Conservation (phyloP, 2,113 vertebrate genomes). For the Taurulus bubalis region DNA sequence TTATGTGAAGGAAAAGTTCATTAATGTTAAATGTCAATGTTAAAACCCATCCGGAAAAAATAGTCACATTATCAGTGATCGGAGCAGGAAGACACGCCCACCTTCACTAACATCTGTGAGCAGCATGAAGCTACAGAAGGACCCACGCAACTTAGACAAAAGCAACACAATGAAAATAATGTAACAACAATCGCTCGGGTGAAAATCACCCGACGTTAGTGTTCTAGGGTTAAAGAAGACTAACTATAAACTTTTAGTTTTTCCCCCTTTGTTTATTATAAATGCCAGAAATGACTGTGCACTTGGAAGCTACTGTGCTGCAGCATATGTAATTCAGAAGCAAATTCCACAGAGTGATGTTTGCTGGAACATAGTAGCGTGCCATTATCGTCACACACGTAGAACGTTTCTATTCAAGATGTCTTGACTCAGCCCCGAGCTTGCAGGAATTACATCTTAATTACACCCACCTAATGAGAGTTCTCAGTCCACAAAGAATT, state of each 20-base stretch:
- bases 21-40: too few species aligned
- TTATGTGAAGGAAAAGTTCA: too few species aligned
- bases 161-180: too few species aligned
- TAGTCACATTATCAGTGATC: too few species aligned
- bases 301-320: conserved; percentile 41
- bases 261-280: conserved; percentile 65
- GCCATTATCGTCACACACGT: conserved; percentile 64
- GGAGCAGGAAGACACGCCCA: too few species aligned
- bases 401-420: conserved; percentile 55
- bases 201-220: too few species aligned
- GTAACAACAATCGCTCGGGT: too few species aligned
- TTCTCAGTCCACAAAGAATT: conserved; percentile 58
- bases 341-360: conserved; percentile 58
- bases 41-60: too few species aligned
- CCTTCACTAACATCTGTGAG: too few species aligned
- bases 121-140: too few species aligned
- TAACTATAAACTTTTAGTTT: conserved; percentile 45
- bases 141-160: too few species aligned
- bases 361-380: conserved; percentile 51
- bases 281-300: conserved; percentile 65
- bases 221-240: too few species aligned
- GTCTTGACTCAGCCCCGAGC: conserved; percentile 73
- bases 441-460: conserved; percentile 73
- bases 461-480: conserved; percentile 77
- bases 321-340: conserved; percentile 62